Conservation (phyloP, 2,888 invertebrate genomes). For the Quadriops clusia region DNA sequence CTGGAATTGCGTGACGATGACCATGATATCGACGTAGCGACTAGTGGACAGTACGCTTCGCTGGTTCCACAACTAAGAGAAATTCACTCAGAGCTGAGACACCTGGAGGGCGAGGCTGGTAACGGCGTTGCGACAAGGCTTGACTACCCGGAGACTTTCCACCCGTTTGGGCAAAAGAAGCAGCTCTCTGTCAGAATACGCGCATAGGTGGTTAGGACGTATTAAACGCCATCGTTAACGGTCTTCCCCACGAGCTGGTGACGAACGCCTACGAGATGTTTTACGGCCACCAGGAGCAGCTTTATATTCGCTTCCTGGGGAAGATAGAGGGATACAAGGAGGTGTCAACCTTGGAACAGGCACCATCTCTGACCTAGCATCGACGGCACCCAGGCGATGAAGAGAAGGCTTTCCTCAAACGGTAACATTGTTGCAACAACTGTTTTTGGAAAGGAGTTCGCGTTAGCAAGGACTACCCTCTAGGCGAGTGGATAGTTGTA, state of each 20-base stretch:
- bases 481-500: background rate
- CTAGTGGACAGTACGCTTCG: conserved; percentile 19
- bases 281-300: conserved; percentile 7
- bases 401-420: too few relatives aligned
- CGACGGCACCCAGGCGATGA: too few relatives aligned
- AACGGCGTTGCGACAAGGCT: conserved; percentile 12
- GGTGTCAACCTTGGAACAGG: too few relatives aligned
- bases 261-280: conserved; percentile 11
- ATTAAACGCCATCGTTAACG: conserved; percentile 8
- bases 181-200: too few relatives aligned
- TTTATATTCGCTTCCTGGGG: conserved; percentile 10
- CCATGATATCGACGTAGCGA: too few relatives aligned
- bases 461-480: too few relatives aligned
- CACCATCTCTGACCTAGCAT: too few relatives aligned
- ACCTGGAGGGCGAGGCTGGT: conserved; percentile 17
- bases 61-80: conserved; percentile 21
- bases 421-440: too few relatives aligned
- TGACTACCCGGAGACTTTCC: conserved; percentile 20
- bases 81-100: conserved; percentile 18
- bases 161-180: conserved; percentile 20
- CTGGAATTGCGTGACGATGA: too few relatives aligned
- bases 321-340: conserved; percentile 12
- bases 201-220: conserved; percentile 8
- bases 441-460: too few relatives aligned
- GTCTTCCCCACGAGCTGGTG: conserved; percentile 10